These are phyloP conservation scores for Apostichopus californicus DNA, from an alignment of 35 echinoderm and acorn worm species.

Conservation along the genomic window DNA sequence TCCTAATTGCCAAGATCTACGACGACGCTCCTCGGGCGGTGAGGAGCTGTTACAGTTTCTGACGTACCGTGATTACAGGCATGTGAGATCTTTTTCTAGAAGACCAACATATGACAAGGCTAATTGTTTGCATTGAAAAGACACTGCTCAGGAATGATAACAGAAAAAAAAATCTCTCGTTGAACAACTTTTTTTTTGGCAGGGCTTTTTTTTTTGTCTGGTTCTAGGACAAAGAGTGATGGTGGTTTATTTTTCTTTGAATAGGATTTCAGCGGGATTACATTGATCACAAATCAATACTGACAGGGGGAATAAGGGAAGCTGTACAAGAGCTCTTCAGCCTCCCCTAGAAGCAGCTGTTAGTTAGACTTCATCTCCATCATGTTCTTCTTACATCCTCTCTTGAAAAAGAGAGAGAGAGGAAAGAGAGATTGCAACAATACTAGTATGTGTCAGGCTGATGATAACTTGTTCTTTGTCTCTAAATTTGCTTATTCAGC, in stretches of 20 bases:
- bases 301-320: neutral
- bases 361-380: neutral
- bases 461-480: neutral
- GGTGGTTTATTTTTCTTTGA: too few species aligned
- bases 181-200: neutral
- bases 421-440: neutral
- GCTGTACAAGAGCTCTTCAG: neutral
- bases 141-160: slow-evolving; percentile 1
- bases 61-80: neutral
- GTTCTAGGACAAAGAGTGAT: neutral
- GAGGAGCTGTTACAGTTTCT: neutral
- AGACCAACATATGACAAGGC: neutral
- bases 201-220: neutral
- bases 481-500: neutral
- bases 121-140: neutral
- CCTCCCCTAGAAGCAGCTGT: neutral
- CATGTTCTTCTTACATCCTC: neutral
- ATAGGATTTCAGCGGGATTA: neutral
- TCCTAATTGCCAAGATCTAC: neutral
- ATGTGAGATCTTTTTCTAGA: neutral
- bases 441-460: neutral
- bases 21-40: neutral
- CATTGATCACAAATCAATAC: slow-evolving; percentile 45
- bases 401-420: neutral
- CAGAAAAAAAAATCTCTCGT: neutral